Percentiles rank a stretch among this genome's conserved stretches.
phyloP scores from a whole-genome alignment of 1,140 invertebrate species.

The Trichoplusia ni region DNA sequence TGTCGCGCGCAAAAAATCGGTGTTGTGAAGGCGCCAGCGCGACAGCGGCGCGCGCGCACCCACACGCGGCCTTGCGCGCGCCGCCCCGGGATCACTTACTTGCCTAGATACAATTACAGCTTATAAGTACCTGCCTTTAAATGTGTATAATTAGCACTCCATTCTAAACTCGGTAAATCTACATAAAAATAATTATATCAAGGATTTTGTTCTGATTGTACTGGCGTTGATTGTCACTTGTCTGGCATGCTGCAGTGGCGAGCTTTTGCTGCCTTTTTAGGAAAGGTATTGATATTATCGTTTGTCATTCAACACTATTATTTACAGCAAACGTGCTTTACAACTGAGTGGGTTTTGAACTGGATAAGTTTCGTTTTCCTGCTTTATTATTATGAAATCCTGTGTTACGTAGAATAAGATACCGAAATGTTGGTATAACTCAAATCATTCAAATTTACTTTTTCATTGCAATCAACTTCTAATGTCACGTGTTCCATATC shows the following conservation, averaged over 20 bases:
- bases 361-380: constrained; percentile 21
- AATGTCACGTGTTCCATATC: too few species aligned
- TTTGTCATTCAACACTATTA: too few species aligned
- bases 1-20: constrained; percentile 47
- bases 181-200: constrained; percentile 31
- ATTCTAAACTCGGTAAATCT: constrained; percentile 34
- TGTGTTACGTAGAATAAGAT: neutral
- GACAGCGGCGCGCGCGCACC: constrained; percentile 41
- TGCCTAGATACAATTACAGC: constrained; percentile 65
- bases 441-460: too few species aligned
- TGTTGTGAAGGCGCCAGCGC: constrained; percentile 34
- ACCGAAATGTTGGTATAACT: neutral
- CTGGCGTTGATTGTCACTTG: neutral
- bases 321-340: neutral
- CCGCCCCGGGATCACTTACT: constrained; percentile 67
- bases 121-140: constrained; percentile 44
- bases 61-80: constrained; percentile 68
- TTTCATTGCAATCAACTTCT: too few species aligned
- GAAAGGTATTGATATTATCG: too few species aligned
- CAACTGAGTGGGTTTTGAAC: constrained; percentile 5
- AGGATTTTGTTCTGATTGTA: constrained; percentile 23
- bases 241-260: neutral
- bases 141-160: constrained; percentile 41
- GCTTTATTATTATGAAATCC: constrained; percentile 3
- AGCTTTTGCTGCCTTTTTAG: too few species aligned